Base-by-base conservation (phyloP, 1,140 invertebrate genomes). In the Onthophagus taurus region DNA sequence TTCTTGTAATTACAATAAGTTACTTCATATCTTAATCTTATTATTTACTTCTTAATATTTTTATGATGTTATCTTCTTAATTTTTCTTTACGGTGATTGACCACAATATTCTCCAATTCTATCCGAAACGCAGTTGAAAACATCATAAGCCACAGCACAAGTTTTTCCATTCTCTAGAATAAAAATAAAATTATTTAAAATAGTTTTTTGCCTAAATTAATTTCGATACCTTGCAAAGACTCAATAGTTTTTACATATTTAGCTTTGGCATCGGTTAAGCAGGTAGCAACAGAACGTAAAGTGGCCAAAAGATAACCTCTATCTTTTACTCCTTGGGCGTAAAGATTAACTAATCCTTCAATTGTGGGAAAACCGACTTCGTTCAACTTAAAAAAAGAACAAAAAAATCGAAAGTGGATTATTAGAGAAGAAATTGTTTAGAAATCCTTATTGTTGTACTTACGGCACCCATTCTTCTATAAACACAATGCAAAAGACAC, bases 91-190 rank as follows among this genome's bases (percentile, higher is more conserved):
- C 9, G 59, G 61, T 11, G 51, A 57, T 46, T 64, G 60, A 31
- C 60, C 60, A 45, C 77, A 80, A 58, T 78, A 80, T 44, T 76
- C 74, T 18, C 74, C 78, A 45, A 83, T 80, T 57, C 76, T 71
- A 59, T 81, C 78, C 9, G 78, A 81, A 46, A 83, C 78, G 54
- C 80, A 83, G 54, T 81, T 78, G 60, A 83, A 83, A 36, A 81
- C 76, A 61, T 81, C 76, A 59, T 81, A 83, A 2, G 80, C 79
- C 21, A 83, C 66, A 53, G 81, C 78, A 55, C 80, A 83, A 45
- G 76, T 77, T 51, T 75, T 74, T 3, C 76, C 77, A 52, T 72
- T 72, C 59, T 76, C 77, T 79, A 65, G 44, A 74, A 58, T 31
- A 48, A 14, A 44, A 45, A 43, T 49, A 42, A 46, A 53, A 14